Evolutionary conservation across 2,888 invertebrate genomes (phyloP), one percentile per base, ranked within the genome.

Genomic region (Metallyticus violacea): DNA sequence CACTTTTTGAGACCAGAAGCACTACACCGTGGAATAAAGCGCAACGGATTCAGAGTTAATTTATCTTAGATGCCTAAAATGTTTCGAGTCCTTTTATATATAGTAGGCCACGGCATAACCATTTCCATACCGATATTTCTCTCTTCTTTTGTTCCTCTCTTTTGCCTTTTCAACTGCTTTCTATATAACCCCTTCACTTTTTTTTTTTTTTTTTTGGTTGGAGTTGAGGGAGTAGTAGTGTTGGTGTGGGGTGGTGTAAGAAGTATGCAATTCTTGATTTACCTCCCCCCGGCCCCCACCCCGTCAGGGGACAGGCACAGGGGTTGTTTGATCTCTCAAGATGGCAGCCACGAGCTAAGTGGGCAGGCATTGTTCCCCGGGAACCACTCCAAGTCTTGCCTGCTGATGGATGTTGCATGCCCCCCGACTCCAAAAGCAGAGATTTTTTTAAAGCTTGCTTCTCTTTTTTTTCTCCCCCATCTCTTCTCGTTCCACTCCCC

Each of bases 391-490:
- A 83, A 77, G 29, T 77, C 83, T 83, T 83, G 83, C 76, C 83
- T 83, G 77, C 83, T 83, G 83, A 83, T 83, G 83, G 83, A 83
- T 83, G 83, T 77, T 77, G 77, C 83, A 83, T 83, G 29, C 77
- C 40, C 40, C 40, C n/a, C 27, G 83, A 83, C 83, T 83, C 77
- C 82, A 82, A 82, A 82, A 82, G 62, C 82, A 76, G 26, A 62
- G 40, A 25, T 26, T 30, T 81, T 81, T 81, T 82, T 76, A 81
- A 81, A 40, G 26, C 26, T 26, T 40, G 30, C 40, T 30, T 26
- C 76, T 85, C 26, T 78, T 30, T 78, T n/a, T 62, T 26, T 80
- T n/a, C 77, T 26, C 77, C 27, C 29, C 62, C n/a, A 26, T 7
- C 79, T 85, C 40, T 29, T 25, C 22, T 30, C 29, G 30, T 79